Percentiles rank a stretch among this genome's conserved stretches.
Evolutionary conservation across 2,797 vertebrate species (phyloP).

Genomic region (Melanotaenia boesemani): DNA sequence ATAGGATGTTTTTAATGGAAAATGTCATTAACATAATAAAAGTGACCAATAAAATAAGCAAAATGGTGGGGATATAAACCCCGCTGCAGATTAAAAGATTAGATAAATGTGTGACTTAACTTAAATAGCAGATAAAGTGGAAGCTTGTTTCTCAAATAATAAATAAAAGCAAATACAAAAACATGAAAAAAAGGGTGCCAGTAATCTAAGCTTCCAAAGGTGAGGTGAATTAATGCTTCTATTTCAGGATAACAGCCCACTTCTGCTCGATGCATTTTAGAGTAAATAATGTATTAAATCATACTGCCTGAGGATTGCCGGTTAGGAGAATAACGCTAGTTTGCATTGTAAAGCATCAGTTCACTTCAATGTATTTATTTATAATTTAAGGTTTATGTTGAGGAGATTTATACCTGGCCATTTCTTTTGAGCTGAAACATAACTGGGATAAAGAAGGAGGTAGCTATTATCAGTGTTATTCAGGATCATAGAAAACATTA

Average conservation of each 20-base stretch:
- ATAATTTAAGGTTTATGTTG: neutral
- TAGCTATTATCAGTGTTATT: slow-evolving; percentile 36
- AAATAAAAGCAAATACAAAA: neutral
- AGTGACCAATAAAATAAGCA: neutral
- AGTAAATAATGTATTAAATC: neutral
- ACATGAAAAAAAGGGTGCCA: neutral
- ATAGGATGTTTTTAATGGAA: neutral
- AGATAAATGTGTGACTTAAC: too few species aligned
- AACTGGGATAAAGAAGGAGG: slow-evolving; percentile 37
- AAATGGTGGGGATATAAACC: too few species aligned
- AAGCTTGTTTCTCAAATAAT: neutral
- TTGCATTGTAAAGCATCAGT: neutral
- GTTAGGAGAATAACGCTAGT: neutral
- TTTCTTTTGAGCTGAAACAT: neutral
- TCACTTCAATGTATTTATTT: neutral
- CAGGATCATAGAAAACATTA: neutral
- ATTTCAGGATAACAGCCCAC: too few species aligned
- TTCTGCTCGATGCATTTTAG: neutral
- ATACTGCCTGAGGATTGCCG: neutral
- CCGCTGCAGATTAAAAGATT: too few species aligned
- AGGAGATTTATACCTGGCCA: neutral
- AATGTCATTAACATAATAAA: neutral
- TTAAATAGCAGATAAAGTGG: neutral
- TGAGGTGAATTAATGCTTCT: slow-evolving; percentile 39
- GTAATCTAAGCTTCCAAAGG: slow-evolving; percentile 3